phyloP scores from a whole-genome alignment of 1,140 invertebrate genomes.

The Drosophila ironensis region DNA sequence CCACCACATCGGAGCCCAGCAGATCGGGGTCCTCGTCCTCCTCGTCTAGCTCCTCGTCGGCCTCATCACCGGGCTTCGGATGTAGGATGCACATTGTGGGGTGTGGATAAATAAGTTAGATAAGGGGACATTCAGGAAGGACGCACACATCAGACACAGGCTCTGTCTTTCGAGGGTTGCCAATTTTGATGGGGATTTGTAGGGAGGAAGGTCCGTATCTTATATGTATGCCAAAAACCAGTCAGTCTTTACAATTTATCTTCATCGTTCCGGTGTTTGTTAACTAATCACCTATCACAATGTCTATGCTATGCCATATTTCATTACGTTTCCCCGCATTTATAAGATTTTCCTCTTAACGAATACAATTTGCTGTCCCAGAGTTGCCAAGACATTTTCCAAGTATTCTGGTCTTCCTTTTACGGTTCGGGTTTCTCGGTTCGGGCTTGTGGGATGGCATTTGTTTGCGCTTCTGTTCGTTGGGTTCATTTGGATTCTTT shows the following conservation, averaged over 20 bases:
- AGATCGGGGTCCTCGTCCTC: slow-evolving; percentile 38
- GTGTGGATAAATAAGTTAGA: slow-evolving; percentile 5
- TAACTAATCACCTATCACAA: too few relatives aligned
- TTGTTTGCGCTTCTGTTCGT: slow-evolving; percentile 7
- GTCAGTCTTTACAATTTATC: too few relatives aligned
- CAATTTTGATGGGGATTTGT: slow-evolving; percentile 25
- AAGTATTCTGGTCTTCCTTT: slow-evolving; percentile 28
- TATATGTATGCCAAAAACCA: too few relatives aligned
- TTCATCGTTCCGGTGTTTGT: too few relatives aligned
- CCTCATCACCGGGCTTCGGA: slow-evolving; percentile 66
- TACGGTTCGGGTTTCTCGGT: neutral
- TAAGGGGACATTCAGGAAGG: slow-evolving; percentile 35
- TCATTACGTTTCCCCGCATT: neutral
- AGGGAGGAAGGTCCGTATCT: too few relatives aligned
- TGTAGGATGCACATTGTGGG: slow-evolving; percentile 19
- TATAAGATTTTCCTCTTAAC: neutral
- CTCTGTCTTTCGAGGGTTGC: slow-evolving; percentile 6
- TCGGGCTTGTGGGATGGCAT: neutral
- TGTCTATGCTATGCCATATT: too few relatives aligned
- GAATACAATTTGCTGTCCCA: neutral
- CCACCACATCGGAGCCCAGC: slow-evolving; percentile 54
- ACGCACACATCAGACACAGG: too few relatives aligned
- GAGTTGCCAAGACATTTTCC: slow-evolving; percentile 22
- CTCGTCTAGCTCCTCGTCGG: slow-evolving; percentile 67
- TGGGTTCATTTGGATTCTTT: slow-evolving; percentile 23